Percentiles rank a stretch among this genome's conserved stretches.
phyloP scores from a whole-genome alignment of 1,140 invertebrate species.

The Drosophila malerkotliana region DNA sequence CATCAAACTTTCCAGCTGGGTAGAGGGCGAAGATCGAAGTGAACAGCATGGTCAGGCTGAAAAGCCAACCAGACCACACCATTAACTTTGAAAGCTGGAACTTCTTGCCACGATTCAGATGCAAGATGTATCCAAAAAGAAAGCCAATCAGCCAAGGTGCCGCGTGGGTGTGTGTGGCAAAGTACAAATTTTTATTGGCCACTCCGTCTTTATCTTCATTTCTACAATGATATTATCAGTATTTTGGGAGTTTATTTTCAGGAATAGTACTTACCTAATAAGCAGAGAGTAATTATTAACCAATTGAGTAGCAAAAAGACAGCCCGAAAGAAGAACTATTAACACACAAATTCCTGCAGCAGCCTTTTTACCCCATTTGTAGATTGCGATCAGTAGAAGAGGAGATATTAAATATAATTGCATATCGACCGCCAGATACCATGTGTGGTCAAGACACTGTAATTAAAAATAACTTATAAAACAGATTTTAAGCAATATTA shows the following conservation, averaged over 20 bases:
- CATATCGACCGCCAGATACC: slow-evolving; percentile 94
- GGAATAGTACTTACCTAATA: slow-evolving; percentile 17
- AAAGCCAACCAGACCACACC: slow-evolving; percentile 51
- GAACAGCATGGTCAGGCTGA: slow-evolving; percentile 60
- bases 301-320: slow-evolving; percentile 52
- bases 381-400: slow-evolving; percentile 88
- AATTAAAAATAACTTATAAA: slow-evolving; percentile 19
- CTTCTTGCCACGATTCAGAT: slow-evolving; percentile 35
- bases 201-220: neutral
- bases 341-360: slow-evolving; percentile 46
- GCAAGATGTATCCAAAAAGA: slow-evolving; percentile 62
- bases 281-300: slow-evolving; percentile 43
- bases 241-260: neutral
- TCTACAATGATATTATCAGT: slow-evolving; percentile 4
- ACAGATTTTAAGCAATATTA: neutral
- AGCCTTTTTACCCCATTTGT: slow-evolving; percentile 85
- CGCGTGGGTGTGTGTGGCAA: slow-evolving; percentile 51
- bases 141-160: slow-evolving; percentile 64
- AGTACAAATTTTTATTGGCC: slow-evolving; percentile 42
- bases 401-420: slow-evolving; percentile 92
- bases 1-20: slow-evolving; percentile 57
- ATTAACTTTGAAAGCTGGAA: slow-evolving; percentile 21
- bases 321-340: slow-evolving; percentile 42
- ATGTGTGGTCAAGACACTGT: slow-evolving; percentile 94
- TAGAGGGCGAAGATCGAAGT: slow-evolving; percentile 68